phyloP scores from a whole-genome alignment of 2,113 vertebrate genomes.

The Hucho hucho region DNA sequence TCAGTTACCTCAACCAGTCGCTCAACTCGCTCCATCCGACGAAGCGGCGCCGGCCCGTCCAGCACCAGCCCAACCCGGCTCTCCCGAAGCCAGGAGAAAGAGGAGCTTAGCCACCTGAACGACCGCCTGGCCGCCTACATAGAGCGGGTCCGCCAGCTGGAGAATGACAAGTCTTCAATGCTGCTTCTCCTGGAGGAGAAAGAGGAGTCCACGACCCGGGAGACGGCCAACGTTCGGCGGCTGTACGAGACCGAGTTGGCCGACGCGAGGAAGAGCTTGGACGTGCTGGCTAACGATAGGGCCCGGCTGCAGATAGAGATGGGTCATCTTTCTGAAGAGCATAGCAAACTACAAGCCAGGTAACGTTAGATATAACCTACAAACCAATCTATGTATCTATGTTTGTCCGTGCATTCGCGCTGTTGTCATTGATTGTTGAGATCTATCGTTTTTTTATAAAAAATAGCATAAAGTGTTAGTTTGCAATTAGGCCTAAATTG shows the following conservation, averaged over 20 bases:
- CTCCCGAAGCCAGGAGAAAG: conserved; percentile 79
- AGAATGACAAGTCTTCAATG: conserved; percentile 70
- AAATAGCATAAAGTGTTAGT: too few species aligned
- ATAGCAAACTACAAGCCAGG: conserved; percentile 74
- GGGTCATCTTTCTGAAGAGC: conserved; percentile 71
- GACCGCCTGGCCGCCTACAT: conserved; percentile 85
- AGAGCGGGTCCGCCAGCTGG: conserved; percentile 75
- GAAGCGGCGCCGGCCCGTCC: conserved; percentile 14
- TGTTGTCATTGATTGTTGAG: too few species aligned
- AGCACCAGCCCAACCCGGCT: conserved; percentile 63
- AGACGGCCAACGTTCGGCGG: conserved; percentile 66
- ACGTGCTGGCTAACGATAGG: conserved; percentile 72
- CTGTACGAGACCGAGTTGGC: conserved; percentile 80
- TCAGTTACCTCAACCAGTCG: conserved; percentile 44
- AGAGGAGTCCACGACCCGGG: conserved; percentile 56
- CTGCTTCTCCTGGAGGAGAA: conserved; percentile 67
- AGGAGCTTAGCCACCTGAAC: conserved; percentile 80
- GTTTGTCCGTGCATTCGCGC: too few species aligned
- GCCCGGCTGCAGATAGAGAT: conserved; percentile 79
- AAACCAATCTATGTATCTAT: too few species aligned
- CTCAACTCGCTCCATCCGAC: conserved; percentile 41
- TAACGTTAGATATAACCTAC: conserved; percentile 23
- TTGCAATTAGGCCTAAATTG: too few species aligned
- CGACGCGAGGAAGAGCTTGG: conserved; percentile 75
- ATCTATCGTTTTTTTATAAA: too few species aligned